phyloP scores from a whole-genome alignment of 2,888 invertebrate species.

The Tipula helvola region DNA sequence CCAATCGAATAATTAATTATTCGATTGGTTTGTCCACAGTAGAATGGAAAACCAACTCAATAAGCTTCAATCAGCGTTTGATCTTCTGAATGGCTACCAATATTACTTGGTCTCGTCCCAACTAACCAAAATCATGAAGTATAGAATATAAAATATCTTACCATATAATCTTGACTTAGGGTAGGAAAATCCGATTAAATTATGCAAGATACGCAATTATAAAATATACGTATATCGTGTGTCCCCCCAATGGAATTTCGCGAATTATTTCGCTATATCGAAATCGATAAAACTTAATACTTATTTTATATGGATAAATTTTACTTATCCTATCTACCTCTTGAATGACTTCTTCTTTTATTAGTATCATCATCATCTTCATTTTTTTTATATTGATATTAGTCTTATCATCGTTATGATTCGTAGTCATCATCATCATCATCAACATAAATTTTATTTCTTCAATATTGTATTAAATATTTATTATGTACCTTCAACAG shows the following conservation, averaged over 20 bases:
- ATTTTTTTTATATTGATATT: neutral
- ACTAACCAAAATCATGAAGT: no score
- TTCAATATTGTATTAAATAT: neutral
- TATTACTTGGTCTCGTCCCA: no score
- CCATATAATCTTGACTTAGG: no score
- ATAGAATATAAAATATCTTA: no score
- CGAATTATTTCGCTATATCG: neutral
- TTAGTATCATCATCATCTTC: neutral
- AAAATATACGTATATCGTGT: neutral
- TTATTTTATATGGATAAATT: neutral
- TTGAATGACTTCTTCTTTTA: neutral
- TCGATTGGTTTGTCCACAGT: no score
- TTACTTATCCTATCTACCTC: neutral
- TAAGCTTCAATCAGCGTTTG: no score
- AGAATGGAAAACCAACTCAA: no score
- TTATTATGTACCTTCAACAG: neutral
- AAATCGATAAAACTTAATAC: neutral
- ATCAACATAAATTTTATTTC: neutral
- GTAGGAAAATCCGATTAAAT: neutral
- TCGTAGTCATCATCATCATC: neutral
- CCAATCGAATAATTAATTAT: no score
- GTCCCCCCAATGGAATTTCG: neutral
- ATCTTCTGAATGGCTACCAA: no score
- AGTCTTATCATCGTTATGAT: neutral
- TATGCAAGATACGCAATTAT: neutral